Base-by-base conservation (phyloP, 2,797 vertebrate genomes). In the Myotis myotis region DNA sequence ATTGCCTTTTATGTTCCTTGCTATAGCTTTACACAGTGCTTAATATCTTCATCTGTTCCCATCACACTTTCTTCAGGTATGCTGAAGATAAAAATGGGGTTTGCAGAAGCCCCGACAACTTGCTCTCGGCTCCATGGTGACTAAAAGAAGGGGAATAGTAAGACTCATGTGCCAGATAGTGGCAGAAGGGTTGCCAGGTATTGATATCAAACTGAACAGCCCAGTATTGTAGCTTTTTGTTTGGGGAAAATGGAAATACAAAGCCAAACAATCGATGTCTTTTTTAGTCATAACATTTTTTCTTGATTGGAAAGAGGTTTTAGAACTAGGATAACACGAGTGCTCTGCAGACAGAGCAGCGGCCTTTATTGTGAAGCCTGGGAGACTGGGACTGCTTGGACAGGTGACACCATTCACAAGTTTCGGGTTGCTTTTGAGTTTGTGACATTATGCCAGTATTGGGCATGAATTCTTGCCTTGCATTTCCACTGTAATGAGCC, bases 281-380 rank as follows among this genome's bases (percentile, higher is more conserved):
- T 86, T 87, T 89, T 82, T 84, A 84, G 88, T 76, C 66, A 72
- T 70, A 93, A 74, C 30, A 38, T 89, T 91, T 81, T 78, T 70
- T 81, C 78, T 49, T 72, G 44, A 55, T 57, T 41, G 62, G 55
- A 88, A 93, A 82, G 72, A 88, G 83, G 25, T 92, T 86, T 94
- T 76, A 70, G 49, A 85, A 79, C 66, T 47, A 1, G 57, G 51
- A 30, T 95, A 85, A 64, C 60, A 64, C 17, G 19, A 33, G 47
- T 68, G 11, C 68, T 51, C 2, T 16, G 49, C 53, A 62, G 92
- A 23, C 47, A 93, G 82, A 68, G 53, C 44, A 41, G 23, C 17
- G 8, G 10, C 57, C 41, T 79, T 89, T 68, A 41, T 72, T 75
- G 28, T 23, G 60, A 66, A 64, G 44, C 3, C 41, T 44, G 49